A percentile compares a stretch with the other conserved stretches of the same genome.
Evolutionary conservation across 2,113 vertebrate species (phyloP).

Genomic region (Dissostichus mawsoni): DNA sequence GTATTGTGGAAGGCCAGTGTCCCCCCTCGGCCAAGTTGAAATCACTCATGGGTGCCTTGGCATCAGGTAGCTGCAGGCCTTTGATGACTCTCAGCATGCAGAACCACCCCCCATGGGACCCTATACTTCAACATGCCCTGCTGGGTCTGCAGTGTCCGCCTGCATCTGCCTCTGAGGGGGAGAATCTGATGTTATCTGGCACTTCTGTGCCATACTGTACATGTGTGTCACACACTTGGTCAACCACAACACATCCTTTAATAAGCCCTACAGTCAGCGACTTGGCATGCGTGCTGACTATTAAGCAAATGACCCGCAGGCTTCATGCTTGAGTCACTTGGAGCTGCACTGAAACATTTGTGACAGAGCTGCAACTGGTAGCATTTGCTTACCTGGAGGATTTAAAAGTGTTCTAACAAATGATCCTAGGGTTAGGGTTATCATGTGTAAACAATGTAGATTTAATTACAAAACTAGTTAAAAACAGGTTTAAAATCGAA

Average conservation of each 20-base stretch:
- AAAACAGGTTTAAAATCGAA: neutral
- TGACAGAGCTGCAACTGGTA: neutral
- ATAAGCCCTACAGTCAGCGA: constrained; percentile 25
- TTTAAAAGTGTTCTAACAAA: neutral
- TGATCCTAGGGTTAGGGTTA: neutral
- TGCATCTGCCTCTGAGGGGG: constrained; percentile 30
- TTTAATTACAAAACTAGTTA: neutral
- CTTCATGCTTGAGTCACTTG: constrained; percentile 17
- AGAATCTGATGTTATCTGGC: constrained; percentile 63
- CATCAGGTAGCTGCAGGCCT: constrained; percentile 41
- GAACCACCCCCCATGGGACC: constrained; percentile 4
- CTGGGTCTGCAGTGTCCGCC: constrained; percentile 38
- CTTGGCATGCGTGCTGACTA: constrained; percentile 42
- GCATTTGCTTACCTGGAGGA: neutral
- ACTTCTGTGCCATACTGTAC: constrained; percentile 60
- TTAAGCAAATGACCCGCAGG: constrained; percentile 23
- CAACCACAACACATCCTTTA: constrained; percentile 35
- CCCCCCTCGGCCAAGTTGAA: constrained; percentile 24
- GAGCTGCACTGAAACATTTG: neutral
- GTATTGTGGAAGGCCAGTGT: constrained; percentile 20
- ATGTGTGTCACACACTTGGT: constrained; percentile 42
- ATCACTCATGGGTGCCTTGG: constrained; percentile 42
- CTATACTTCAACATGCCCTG: constrained; percentile 4
- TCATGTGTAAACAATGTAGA: neutral
- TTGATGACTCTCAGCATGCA: constrained; percentile 40